Evolutionary conservation across 2,113 vertebrate genomes (phyloP), one percentile per base, ranked within the genome.

Genomic region (Chaenogobius annularis): DNA sequence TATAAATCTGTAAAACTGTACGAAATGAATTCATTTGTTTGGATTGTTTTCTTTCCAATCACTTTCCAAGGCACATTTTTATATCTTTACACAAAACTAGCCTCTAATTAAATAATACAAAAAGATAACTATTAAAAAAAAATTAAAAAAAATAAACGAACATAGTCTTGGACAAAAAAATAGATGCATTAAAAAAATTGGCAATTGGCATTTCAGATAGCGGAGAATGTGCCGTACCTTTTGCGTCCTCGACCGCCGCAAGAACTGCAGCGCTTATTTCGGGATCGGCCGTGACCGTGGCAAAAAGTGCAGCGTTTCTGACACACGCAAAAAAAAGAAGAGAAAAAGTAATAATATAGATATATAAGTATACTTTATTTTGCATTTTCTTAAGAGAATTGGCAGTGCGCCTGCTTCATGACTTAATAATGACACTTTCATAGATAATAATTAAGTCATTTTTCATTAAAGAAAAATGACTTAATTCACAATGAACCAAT

Each of bases 241-340:
- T 68, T 89, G 10, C 44, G 83, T 3, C 93, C 92, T 5, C 89
- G 77, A 7, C 93, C 92, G 0, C 88, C 83, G 26, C 92, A 93
- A 72, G 74, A 83, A 9, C 82, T 82, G 66, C 92, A 93, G 7
- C 77, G 77, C 4, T 87, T 84, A 37, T 90, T 89, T 52, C 79
- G 68, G 48, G 67, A 17, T 0, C 79, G 89, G 0, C 90, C 90
- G 9, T 73, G 35, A 0, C 91, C 92, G 19, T 90, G 87, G 46
- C 92, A 94, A 68, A 83, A 85, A 0, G 81, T 59, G 22, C 93
- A 93, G 5, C 87, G 89, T 37, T 76, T 89, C 93, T 94, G 73
- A 54, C 19, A 3, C 4, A 14, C 7, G n/a, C n/a, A 50, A 20
- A 79, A 68, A 73, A 67, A 1, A 0, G 59, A 4, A 72, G 20